Conservation (phyloP, 1,140 invertebrate genomes). For the Drosophila tsacasi region DNA sequence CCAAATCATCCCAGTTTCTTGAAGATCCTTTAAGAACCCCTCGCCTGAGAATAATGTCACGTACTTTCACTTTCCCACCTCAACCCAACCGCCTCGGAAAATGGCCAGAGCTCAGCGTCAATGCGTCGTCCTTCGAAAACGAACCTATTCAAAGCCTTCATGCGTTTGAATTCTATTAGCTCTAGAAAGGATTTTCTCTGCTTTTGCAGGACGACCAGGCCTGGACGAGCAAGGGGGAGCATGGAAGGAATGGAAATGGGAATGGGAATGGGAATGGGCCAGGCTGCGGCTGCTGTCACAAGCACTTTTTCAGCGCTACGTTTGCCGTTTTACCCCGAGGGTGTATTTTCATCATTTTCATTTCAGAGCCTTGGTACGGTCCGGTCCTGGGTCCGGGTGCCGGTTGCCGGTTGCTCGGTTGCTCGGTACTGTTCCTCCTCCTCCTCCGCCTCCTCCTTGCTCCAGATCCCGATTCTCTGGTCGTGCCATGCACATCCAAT, state of each 20-base stretch:
- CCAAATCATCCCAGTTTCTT: neutral
- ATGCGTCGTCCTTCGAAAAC: constrained; percentile 73
- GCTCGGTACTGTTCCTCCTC: neutral
- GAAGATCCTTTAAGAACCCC: constrained; percentile 28
- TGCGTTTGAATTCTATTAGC: constrained; percentile 83
- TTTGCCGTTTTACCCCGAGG: constrained; percentile 72
- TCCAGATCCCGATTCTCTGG: constrained; percentile 33
- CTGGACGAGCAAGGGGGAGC: neutral
- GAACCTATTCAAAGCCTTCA: constrained; percentile 81
- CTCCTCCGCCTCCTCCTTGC: constrained; percentile 14
- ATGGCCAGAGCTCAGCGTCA: constrained; percentile 58
- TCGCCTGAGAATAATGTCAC: constrained; percentile 71
- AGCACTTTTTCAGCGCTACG: constrained; percentile 77
- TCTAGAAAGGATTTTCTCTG: constrained; percentile 74
- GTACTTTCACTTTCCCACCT: constrained; percentile 76
- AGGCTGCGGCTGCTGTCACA: constrained; percentile 66
- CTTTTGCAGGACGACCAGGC: constrained; percentile 17
- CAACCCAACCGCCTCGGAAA: constrained; percentile 13
- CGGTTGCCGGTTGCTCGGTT: too few species aligned
- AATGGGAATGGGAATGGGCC: neutral
- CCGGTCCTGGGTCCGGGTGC: neutral
- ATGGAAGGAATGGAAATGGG: neutral
- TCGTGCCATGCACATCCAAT: constrained; percentile 74
- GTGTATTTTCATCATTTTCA: constrained; percentile 79
- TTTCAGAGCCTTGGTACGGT: constrained; percentile 48